Evolutionary conservation across 2,113 vertebrate genomes (phyloP).

Genomic region (Oreochromis niloticus): DNA sequence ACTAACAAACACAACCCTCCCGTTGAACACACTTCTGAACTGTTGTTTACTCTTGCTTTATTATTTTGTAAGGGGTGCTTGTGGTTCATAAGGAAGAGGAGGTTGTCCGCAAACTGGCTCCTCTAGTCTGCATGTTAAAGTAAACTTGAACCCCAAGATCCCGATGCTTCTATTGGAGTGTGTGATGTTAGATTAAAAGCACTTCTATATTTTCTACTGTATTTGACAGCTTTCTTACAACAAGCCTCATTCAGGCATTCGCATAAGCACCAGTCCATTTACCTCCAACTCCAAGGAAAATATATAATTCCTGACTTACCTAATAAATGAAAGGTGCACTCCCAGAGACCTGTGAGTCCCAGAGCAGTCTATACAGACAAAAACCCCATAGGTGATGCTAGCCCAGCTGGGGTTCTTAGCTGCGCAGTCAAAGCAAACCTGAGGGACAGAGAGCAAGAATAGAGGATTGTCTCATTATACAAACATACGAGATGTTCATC

Average conservation of each 20-base stretch:
- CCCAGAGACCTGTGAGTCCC: slow-evolving; percentile 91
- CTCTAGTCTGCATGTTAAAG: background rate
- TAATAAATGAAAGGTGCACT: slow-evolving; percentile 91
- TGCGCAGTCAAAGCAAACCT: slow-evolving; percentile 93
- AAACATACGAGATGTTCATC: background rate
- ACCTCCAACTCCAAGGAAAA: background rate
- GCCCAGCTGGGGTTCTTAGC: slow-evolving; percentile 97
- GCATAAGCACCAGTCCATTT: background rate
- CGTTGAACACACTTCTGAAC: background rate
- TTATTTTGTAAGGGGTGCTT: background rate
- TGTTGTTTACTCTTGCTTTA: background rate
- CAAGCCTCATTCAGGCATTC: background rate
- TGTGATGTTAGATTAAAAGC: background rate
- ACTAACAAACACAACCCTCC: background rate
- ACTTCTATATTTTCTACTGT: background rate
- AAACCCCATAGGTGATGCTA: slow-evolving; percentile 94
- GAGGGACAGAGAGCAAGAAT: background rate
- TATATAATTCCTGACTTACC: slow-evolving; percentile 63
- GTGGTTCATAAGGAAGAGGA: background rate
- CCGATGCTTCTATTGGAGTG: background rate
- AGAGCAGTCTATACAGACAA: slow-evolving; percentile 95
- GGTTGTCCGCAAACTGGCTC: background rate
- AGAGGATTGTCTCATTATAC: background rate
- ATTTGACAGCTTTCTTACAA: background rate
- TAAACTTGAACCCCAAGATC: background rate